These are phyloP conservation scores for Heliconius charithonia DNA, from an alignment of 2,888 invertebrate genomes.

Conservation along the genomic window DNA sequence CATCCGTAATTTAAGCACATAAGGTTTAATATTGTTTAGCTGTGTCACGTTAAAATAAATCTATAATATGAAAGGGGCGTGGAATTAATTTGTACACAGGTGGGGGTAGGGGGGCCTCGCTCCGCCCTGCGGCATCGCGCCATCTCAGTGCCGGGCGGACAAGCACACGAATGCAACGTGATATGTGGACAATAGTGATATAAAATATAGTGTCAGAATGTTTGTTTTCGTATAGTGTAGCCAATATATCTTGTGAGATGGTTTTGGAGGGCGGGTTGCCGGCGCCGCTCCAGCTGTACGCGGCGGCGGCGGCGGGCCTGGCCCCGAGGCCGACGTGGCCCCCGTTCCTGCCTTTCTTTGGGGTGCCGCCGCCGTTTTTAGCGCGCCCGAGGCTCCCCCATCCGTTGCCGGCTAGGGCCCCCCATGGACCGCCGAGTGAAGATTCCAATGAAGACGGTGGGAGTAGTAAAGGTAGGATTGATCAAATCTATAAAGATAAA, in stretches of 20 bases:
- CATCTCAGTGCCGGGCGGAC: conserved; percentile 76
- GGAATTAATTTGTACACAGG: conserved; percentile 75
- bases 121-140: conserved; percentile 74
- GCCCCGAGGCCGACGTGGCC: conserved; percentile 84
- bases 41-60: conserved; percentile 74
- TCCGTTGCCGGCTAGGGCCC: conserved; percentile 72
- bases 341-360: conserved; percentile 85
- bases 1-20: conserved; percentile 73
- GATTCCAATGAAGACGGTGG: conserved; percentile 83
- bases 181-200: conserved; percentile 44
- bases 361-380: conserved; percentile 84
- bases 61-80: conserved; percentile 84
- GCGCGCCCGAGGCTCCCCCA: conserved; percentile 74
- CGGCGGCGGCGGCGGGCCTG: conserved; percentile 86
- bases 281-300: conserved; percentile 88
- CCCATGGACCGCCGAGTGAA: conserved; percentile 81
- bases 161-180: conserved; percentile 55
- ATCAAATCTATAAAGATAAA: too few relatives aligned
- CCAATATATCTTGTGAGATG: conserved; percentile 80
- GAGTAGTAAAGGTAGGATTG: conserved; percentile 75
- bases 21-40: conserved; percentile 80
- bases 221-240: conserved; percentile 61
- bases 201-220: conserved; percentile 60
- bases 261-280: conserved; percentile 88
- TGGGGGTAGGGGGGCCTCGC: conserved; percentile 69